phyloP scores from a whole-genome alignment of 2,797 vertebrate species.

The Neosilurus hyrtlii region DNA sequence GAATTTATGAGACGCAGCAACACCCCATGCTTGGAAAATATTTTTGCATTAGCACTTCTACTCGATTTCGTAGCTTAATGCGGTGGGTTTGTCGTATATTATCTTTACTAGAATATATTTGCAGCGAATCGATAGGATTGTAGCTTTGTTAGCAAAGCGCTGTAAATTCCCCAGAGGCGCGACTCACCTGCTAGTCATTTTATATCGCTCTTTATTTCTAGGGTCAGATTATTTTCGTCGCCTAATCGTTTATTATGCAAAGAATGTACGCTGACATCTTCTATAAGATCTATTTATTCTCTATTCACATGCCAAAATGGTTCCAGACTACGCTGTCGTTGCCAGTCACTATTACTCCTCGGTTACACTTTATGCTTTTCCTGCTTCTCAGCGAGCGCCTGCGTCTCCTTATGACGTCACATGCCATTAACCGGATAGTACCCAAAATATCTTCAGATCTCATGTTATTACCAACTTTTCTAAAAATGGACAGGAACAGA shows the following conservation, averaged over 20 bases:
- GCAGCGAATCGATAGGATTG: not conserved
- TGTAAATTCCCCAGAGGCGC: conserved; percentile 37
- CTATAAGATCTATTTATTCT: not conserved
- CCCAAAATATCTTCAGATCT: not conserved
- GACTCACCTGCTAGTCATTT: conserved; percentile 68
- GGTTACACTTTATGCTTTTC: conserved; percentile 11
- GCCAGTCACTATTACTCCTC: not conserved
- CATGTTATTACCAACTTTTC: not conserved
- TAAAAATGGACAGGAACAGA: not conserved
- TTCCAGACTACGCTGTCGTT: conserved; percentile 12
- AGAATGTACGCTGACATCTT: conserved; percentile 4
- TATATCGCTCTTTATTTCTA: conserved; percentile 47
- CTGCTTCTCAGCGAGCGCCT: conserved; percentile 6
- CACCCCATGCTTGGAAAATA: conserved; percentile 14
- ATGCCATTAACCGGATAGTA: not conserved
- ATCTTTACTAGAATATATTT: not conserved
- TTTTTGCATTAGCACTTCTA: conserved; percentile 14
- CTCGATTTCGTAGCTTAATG: not conserved
- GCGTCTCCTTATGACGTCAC: conserved; percentile 40
- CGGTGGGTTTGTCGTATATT: not conserved
- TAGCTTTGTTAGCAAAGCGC: not conserved
- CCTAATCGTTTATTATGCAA: conserved; percentile 41
- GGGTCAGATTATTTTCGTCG: conserved; percentile 29
- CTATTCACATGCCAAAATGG: conserved; percentile 26
- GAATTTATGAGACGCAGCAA: conserved; percentile 61